These are phyloP conservation scores for Nomada lathburiana DNA, from an alignment of 2,888 invertebrate species.

Conservation along the genomic window DNA sequence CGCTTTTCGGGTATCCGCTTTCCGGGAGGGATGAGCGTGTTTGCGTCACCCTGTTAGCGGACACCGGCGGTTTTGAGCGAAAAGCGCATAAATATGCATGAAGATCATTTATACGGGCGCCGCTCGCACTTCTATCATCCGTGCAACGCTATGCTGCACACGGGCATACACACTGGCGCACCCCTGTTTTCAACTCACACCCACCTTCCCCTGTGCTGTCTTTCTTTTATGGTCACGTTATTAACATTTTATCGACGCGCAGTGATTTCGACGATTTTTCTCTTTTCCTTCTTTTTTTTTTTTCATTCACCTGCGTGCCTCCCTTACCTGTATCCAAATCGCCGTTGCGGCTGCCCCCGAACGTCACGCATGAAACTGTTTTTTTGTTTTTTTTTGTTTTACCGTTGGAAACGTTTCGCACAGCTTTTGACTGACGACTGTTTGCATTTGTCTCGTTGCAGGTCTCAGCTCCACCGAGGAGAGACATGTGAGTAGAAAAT, in stretches of 20 bases:
- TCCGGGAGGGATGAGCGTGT: slow-evolving; percentile 70
- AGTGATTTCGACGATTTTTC: slow-evolving; percentile 54
- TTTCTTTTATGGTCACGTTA: slow-evolving; percentile 70
- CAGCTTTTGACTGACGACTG: slow-evolving; percentile 59
- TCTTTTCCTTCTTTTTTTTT: slow-evolving; percentile 13
- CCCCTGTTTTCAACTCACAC: slow-evolving; percentile 32
- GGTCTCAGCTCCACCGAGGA: slow-evolving; percentile 88
- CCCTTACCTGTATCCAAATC: slow-evolving; percentile 17
- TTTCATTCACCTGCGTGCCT: neutral
- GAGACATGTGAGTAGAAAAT: slow-evolving; percentile 87
- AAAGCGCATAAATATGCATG: slow-evolving; percentile 84
- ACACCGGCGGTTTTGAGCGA: slow-evolving; percentile 80
- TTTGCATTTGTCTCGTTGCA: slow-evolving; percentile 81
- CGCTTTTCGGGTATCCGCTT: slow-evolving; percentile 79
- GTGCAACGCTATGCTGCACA: neutral
- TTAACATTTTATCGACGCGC: slow-evolving; percentile 79
- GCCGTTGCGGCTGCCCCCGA: slow-evolving; percentile 1
- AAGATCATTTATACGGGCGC: slow-evolving; percentile 82
- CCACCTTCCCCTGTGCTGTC: slow-evolving; percentile 34
- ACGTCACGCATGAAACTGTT: slow-evolving; percentile 51
- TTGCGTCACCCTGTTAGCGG: slow-evolving; percentile 78
- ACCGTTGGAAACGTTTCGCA: slow-evolving; percentile 36
- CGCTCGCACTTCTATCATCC: slow-evolving; percentile 53
- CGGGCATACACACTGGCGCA: neutral
- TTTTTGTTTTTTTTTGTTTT: slow-evolving; percentile 11